phyloP scores from a whole-genome alignment of 2,888 invertebrate species.

The Agrotis puta region DNA sequence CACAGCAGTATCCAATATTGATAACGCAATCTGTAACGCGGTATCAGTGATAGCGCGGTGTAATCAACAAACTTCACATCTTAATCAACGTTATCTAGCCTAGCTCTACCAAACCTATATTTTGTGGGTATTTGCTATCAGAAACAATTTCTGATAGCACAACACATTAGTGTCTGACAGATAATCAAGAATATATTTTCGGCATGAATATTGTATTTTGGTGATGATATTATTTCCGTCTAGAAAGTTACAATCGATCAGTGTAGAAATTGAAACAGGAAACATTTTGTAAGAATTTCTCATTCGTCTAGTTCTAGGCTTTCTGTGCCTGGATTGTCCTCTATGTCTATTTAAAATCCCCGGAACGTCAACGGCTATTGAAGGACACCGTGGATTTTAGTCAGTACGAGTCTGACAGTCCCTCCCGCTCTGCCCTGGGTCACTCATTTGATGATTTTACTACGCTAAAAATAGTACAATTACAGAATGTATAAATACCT shows the following conservation, averaged over 20 bases:
- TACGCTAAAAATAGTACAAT: conserved; percentile 13
- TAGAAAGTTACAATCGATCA: background rate
- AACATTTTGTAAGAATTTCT: too few species aligned
- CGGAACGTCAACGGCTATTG: too few species aligned
- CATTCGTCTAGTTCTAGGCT: too few species aligned
- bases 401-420: too few species aligned
- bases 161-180: conserved; percentile 34
- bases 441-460: too few species aligned
- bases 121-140: conserved; percentile 46
- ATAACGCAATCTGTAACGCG: conserved; percentile 76
- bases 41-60: conserved; percentile 70
- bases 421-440: too few species aligned
- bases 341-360: background rate
- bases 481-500: conserved; percentile 6
- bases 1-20: conserved; percentile 70
- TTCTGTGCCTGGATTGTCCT: too few species aligned
- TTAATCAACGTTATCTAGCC: conserved; percentile 72
- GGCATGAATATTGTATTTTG: background rate
- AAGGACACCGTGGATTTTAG: too few species aligned
- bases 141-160: conserved; percentile 33
- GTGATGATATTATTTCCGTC: too few species aligned
- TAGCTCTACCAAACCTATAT: conserved; percentile 57
- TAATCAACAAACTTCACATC: conserved; percentile 76
- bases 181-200: conserved; percentile 23
- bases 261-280: background rate